These are phyloP conservation scores for Mesitornis unicolor DNA, from an alignment of 2,113 vertebrate species.

Conservation along the genomic window DNA sequence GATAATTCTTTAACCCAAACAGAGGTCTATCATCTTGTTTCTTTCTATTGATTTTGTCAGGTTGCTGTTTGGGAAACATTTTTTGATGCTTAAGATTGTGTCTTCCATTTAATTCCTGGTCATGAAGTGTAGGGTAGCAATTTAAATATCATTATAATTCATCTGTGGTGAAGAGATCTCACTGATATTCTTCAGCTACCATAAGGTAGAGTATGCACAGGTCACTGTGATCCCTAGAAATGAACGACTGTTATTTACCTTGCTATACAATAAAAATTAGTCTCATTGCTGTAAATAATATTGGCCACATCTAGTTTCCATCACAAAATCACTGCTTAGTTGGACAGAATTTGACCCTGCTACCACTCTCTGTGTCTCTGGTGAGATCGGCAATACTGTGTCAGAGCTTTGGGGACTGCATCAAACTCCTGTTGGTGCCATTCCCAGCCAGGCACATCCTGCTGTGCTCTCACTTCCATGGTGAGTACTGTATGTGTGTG, in stretches of 20 bases:
- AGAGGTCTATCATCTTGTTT: neutral
- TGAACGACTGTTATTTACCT: neutral
- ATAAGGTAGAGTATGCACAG: neutral
- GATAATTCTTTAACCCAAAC: neutral
- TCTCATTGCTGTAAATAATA: neutral
- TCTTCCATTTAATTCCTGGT: neutral
- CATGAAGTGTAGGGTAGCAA: neutral
- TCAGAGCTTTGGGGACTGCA: neutral
- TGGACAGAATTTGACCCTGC: neutral
- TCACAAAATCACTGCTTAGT: neutral
- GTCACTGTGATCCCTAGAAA: neutral
- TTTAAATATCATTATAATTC: neutral
- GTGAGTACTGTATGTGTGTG: neutral
- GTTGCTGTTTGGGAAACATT: neutral
- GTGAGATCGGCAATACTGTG: rapidly evolving
- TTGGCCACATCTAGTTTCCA: neutral
- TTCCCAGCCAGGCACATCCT: neutral
- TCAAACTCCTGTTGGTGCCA: neutral
- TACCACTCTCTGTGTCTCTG: neutral
- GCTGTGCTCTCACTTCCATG: neutral
- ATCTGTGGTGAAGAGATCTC: neutral
- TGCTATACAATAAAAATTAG: neutral
- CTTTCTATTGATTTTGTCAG: neutral
- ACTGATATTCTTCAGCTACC: neutral
- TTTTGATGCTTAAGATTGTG: neutral